Evolutionary conservation across 2,113 vertebrate genomes (phyloP).

Genomic region (Callithrix jacchus): DNA sequence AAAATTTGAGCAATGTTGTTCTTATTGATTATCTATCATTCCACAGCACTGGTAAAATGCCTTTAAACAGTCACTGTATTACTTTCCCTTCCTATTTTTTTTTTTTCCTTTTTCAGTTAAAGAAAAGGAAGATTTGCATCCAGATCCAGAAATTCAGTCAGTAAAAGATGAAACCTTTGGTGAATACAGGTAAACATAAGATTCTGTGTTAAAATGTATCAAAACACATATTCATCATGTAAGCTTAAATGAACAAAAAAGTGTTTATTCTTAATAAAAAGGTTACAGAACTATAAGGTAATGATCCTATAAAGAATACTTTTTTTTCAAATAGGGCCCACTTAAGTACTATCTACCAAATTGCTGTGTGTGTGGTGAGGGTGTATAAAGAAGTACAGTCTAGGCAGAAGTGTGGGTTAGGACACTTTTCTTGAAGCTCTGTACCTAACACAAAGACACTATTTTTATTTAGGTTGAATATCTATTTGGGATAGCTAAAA

Average conservation of each 20-base stretch:
- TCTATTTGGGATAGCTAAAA: background rate
- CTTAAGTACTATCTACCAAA: background rate
- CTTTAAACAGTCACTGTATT: background rate
- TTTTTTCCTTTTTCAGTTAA: constrained; percentile 88
- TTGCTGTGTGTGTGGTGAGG: background rate
- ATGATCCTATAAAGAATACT: constrained; percentile 61
- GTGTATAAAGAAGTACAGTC: background rate
- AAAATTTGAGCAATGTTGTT: background rate
- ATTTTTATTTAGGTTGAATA: background rate
- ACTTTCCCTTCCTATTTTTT: constrained; percentile 57
- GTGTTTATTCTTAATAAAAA: constrained; percentile 82
- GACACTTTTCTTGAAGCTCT: background rate
- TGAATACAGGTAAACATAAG: constrained; percentile 94
- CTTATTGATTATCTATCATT: background rate
- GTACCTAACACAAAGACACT: background rate
- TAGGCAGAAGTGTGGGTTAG: background rate
- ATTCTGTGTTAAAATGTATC: constrained; percentile 20
- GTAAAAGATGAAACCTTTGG: constrained; percentile 98
- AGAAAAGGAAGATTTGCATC: constrained; percentile 97
- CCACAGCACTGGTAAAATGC: no score
- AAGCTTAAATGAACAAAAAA: constrained; percentile 49
- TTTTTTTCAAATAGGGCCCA: constrained; percentile 47
- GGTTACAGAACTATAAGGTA: constrained; percentile 58
- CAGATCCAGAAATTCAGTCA: constrained; percentile 95
- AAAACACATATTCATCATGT: constrained; percentile 5